Evolutionary conservation across 2,888 invertebrate species (phyloP).

Genomic region (Cylloceria caligata): DNA sequence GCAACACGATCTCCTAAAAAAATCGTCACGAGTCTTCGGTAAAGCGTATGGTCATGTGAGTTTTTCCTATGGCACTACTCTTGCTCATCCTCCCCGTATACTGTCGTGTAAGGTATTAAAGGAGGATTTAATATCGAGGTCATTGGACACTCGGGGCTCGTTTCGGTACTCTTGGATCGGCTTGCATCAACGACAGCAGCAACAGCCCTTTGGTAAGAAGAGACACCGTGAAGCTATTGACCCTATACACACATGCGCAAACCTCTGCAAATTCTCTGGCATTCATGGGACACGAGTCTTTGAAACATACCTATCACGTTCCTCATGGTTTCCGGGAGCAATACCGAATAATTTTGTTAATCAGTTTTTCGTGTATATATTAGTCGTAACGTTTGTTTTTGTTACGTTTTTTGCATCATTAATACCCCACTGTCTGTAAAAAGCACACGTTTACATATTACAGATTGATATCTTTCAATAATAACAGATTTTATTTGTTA

Average conservation of each 20-base stretch:
- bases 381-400: too few relatives aligned
- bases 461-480: too few relatives aligned
- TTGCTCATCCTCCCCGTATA: neutral
- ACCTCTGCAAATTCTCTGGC: conserved; percentile 43
- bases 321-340: neutral
- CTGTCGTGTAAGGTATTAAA: conserved; percentile 73
- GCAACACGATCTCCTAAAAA: conserved; percentile 31
- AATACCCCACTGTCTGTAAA: neutral
- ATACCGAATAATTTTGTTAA: neutral
- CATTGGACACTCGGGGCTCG: conserved; percentile 75
- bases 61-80: neutral
- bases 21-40: conserved; percentile 4
- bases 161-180: conserved; percentile 72
- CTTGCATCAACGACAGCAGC: conserved; percentile 71
- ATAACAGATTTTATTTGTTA: too few relatives aligned
- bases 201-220: conserved; percentile 77
- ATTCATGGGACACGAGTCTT: conserved; percentile 32
- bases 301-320: neutral
- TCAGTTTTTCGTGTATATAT: neutral
- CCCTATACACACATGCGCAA: conserved; percentile 65
- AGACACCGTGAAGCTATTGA: conserved; percentile 77
- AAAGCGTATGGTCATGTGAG: neutral
- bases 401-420: neutral
- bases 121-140: conserved; percentile 80
- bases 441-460: too few relatives aligned